Percentiles rank a stretch among this genome's conserved stretches.
phyloP scores from a whole-genome alignment of 2,888 invertebrate genomes.

The Phorcus lineatus region DNA sequence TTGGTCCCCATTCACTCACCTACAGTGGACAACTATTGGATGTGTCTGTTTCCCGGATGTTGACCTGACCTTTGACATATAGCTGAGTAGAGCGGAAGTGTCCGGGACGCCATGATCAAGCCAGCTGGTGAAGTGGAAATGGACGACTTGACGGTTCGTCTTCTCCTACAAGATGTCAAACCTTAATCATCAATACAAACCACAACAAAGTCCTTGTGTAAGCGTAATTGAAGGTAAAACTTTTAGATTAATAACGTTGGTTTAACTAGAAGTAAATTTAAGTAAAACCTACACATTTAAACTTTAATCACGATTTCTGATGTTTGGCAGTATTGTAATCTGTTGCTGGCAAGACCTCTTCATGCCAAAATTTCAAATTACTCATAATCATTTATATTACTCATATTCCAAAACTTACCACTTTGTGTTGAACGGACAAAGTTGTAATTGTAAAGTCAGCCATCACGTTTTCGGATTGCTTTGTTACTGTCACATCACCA shows the following conservation, averaged over 20 bases:
- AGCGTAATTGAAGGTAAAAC: too few species aligned
- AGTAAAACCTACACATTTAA: too few species aligned
- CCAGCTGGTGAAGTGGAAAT: constrained; percentile 5
- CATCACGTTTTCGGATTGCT: neutral
- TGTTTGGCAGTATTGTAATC: too few species aligned
- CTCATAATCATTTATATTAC: too few species aligned
- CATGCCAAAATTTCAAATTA: too few species aligned
- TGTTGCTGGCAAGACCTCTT: too few species aligned
- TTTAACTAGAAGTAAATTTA: too few species aligned
- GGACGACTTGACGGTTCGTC: neutral
- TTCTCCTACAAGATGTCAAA: neutral
- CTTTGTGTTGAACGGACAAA: neutral
- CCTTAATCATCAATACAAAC: too few species aligned
- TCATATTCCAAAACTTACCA: neutral
- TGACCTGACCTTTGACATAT: neutral
- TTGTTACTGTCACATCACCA: neutral
- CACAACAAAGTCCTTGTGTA: too few species aligned
- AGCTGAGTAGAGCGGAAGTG: neutral
- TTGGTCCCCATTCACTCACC: neutral
- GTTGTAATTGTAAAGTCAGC: neutral
- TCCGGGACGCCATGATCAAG: constrained; percentile 8
- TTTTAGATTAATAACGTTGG: too few species aligned
- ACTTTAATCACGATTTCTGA: too few species aligned
- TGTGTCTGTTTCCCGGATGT: neutral
- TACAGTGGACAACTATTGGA: neutral